phyloP scores from a whole-genome alignment of 2,888 invertebrate species.

The Argyresthia goedartella region DNA sequence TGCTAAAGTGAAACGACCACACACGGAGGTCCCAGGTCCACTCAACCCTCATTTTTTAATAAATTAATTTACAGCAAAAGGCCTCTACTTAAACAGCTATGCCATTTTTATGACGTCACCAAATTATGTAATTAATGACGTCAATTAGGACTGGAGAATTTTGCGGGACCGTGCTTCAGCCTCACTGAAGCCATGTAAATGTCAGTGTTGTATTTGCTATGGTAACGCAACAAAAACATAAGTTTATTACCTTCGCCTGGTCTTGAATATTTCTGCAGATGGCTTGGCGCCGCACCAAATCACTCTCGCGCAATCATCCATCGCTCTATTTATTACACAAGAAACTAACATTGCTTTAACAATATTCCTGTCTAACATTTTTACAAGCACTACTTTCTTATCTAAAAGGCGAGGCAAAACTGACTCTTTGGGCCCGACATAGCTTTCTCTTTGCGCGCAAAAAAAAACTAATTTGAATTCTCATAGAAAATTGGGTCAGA shows the following conservation, averaged over 20 bases:
- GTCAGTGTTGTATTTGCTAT: too few species aligned
- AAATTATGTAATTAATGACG: not conserved
- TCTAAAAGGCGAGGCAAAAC: constrained; percentile 40
- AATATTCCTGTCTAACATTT: constrained; percentile 6
- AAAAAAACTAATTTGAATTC: constrained; percentile 66
- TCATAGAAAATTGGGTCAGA: constrained; percentile 55
- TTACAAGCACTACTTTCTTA: constrained; percentile 43
- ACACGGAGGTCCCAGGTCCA: not conserved
- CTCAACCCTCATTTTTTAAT: not conserved
- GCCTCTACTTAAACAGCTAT: not conserved
- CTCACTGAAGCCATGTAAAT: too few species aligned
- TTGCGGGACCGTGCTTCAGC: too few species aligned
- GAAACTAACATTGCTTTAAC: not conserved
- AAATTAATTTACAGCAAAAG: constrained; percentile 4
- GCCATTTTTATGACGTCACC: not conserved
- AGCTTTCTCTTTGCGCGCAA: constrained; percentile 59
- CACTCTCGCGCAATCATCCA: not conserved
- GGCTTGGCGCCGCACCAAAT: not conserved
- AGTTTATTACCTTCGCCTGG: not conserved
- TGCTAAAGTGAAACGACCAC: constrained; percentile 4
- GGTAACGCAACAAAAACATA: too few species aligned
- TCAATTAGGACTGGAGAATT: not conserved
- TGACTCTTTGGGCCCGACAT: constrained; percentile 21
- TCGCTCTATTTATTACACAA: not conserved
- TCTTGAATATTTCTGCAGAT: not conserved